These are phyloP conservation scores for Lipophrys pholis DNA, from an alignment of 2,113 vertebrate genomes.

Conservation along the genomic window DNA sequence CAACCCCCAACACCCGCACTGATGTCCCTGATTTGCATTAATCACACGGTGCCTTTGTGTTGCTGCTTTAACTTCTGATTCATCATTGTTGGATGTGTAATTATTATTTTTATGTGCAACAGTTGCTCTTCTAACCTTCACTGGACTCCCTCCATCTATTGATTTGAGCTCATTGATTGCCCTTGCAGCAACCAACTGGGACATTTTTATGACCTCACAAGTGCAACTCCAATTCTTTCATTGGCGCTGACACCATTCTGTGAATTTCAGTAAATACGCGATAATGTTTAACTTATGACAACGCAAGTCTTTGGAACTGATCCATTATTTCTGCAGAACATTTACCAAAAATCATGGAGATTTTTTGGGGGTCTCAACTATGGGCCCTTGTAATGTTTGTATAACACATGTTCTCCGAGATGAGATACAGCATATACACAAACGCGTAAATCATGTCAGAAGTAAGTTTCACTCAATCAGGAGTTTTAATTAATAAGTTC, in stretches of 20 bases:
- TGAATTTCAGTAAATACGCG: conserved; percentile 2
- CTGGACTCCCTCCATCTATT: conserved; percentile 33
- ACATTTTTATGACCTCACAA: conserved; percentile 33
- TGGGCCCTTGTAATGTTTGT: no score
- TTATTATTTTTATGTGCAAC: conserved; percentile 33
- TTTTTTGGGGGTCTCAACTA: no score
- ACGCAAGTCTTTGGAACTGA: no score
- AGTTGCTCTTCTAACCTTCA: conserved; percentile 24
- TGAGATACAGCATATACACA: no score
- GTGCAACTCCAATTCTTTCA: conserved; percentile 5
- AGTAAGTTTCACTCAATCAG: no score
- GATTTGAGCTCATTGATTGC: conserved; percentile 37
- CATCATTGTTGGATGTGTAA: conserved; percentile 36
- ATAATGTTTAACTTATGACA: no score
- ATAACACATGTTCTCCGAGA: no score
- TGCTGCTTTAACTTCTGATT: conserved; percentile 53
- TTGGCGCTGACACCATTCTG: no score
- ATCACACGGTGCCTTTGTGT: conserved; percentile 40
- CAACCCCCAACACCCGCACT: conserved; percentile 18
- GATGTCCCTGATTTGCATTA: conserved; percentile 67
- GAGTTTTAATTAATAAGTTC: no score
- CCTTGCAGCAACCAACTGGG: conserved; percentile 19
- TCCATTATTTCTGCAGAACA: no score
- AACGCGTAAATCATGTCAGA: no score
- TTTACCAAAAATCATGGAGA: no score